Base-by-base conservation (phyloP, 2,888 invertebrate genomes). In the Papilio elwesi region DNA sequence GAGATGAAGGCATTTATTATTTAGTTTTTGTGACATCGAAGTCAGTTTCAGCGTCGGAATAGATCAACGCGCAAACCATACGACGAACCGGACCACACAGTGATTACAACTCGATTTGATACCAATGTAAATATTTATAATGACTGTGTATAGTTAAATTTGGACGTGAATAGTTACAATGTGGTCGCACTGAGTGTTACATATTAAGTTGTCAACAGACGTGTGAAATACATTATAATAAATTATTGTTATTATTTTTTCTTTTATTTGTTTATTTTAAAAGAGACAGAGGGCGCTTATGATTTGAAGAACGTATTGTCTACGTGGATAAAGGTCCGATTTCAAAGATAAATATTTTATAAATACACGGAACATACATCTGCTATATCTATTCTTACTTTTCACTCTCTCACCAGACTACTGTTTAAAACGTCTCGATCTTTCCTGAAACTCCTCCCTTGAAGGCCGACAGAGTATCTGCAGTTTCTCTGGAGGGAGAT, bases 161-260 rank as follows among this genome's bases (percentile, higher is more conserved):
- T 78, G 81, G 85, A 84, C 81, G 83, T 81, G 82, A 81, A 26
- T 4, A 74, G 81, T 81, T 83, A 83, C 77, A 65, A 69, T 79
- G 81, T 79, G 82, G 74, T 76, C 80, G 83, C 90, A 87, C 87
- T 81, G 86, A 81, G 88, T 89, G 90, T 88, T 83, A 43, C 9
- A 78, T 74, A 76, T 79, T 82, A 82, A 84, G 82, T 85, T 85
- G 87, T 87, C 85, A 81, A 83, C 81, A 82, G 83, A 87, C 85
- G 86, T 85, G 90, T 90, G 89, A 83, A 87, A 90, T 90, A 91
- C 91, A 90, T 92, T 92, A 93, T 92, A 93, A 92, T 93, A 93
- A 89, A 93, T 91, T 91, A 91, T 85, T 83, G 85, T 90, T 90
- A 91, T 83, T 77, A 77, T 70, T 49, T 69, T 15, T 76, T 76